These are phyloP conservation scores for Platysteira castanea DNA, from an alignment of 2,113 vertebrate genomes.

Conservation along the genomic window DNA sequence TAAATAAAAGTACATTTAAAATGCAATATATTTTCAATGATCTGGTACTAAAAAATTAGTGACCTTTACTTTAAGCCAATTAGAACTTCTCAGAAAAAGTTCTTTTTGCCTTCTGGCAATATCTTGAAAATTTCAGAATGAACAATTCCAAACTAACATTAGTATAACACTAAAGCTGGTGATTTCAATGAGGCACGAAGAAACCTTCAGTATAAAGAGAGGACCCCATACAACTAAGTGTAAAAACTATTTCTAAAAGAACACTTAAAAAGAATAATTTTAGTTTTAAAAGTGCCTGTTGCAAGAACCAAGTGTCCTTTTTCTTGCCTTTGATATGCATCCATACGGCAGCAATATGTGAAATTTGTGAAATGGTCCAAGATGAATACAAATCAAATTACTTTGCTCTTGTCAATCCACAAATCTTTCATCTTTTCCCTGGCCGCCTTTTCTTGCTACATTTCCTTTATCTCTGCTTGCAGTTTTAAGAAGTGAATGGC, in stretches of 20 bases:
- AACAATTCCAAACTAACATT: neutral
- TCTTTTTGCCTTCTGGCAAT: neutral
- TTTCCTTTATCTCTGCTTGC: conserved; percentile 59
- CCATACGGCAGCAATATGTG: neutral
- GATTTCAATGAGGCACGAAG: neutral
- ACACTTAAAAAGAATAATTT: neutral
- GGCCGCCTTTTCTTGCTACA: conserved; percentile 29
- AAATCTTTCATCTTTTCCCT: conserved; percentile 58
- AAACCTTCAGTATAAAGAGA: neutral
- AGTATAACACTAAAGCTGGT: neutral
- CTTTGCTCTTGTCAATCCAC: conserved; percentile 41
- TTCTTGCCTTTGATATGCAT: neutral
- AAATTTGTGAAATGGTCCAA: neutral
- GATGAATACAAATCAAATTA: conserved; percentile 57
- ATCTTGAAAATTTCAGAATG: neutral
- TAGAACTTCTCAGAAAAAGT: neutral
- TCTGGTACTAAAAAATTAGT: neutral
- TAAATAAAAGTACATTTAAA: neutral
- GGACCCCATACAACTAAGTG: neutral
- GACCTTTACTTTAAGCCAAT: neutral
- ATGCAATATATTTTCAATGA: neutral
- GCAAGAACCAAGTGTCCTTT: neutral
- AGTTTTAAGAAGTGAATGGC: conserved; percentile 59
- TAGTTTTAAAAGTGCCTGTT: neutral
- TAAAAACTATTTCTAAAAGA: neutral